Evolutionary conservation across 1,140 invertebrate genomes (phyloP).

Genomic region (Calosoma granatense): DNA sequence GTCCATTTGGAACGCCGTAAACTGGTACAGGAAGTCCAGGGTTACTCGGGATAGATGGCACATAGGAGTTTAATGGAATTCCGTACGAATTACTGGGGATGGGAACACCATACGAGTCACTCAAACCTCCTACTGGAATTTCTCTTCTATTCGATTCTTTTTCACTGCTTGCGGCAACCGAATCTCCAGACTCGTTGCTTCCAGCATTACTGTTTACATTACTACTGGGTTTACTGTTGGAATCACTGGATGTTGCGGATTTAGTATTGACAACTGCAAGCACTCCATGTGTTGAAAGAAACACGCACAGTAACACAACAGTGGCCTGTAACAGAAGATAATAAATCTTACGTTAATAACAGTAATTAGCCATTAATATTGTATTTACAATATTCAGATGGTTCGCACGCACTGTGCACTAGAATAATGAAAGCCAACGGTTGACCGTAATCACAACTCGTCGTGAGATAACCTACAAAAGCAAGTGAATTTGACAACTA

Average conservation of each 20-base stretch:
- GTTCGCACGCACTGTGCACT: not conserved
- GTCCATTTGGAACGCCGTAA: constrained; percentile 41
- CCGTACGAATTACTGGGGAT: constrained; percentile 36
- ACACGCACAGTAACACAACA: not conserved
- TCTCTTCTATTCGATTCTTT: constrained; percentile 40
- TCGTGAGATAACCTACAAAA: not conserved
- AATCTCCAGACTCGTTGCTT: constrained; percentile 13
- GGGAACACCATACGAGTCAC: constrained; percentile 41
- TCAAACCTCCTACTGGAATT: constrained; percentile 30
- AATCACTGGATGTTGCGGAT: not conserved
- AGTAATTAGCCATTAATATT: not conserved
- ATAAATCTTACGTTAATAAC: not conserved
- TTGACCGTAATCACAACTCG: not conserved
- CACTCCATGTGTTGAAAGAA: not conserved
- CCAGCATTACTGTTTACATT: constrained; percentile 10
- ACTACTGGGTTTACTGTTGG: constrained; percentile 9
- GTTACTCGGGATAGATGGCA: constrained; percentile 32
- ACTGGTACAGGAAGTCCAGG: constrained; percentile 38
- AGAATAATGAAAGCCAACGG: not conserved
- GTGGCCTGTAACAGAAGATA: not conserved
- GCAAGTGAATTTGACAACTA: not conserved
- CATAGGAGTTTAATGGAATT: constrained; percentile 32
- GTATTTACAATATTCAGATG: not conserved
- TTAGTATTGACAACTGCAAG: not conserved
- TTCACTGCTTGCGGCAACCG: constrained; percentile 21